Percentiles rank a stretch among this genome's conserved stretches.
phyloP scores from a whole-genome alignment of 2,113 vertebrate species.

The Romanogobio albipinnatus region DNA sequence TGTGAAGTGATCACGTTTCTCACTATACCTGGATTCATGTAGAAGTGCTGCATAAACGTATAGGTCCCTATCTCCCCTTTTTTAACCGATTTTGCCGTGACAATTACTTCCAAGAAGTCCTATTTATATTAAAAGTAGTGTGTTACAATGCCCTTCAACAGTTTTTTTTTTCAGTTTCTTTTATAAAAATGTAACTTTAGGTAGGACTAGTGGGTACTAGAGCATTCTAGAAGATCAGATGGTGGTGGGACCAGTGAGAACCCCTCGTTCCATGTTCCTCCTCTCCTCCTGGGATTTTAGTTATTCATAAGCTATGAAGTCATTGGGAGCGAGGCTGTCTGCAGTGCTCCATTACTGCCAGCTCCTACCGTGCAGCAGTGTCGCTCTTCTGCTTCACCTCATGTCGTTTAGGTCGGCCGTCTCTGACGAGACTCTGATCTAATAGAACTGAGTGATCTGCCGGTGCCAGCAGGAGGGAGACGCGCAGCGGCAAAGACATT shows the following conservation, averaged over 20 bases:
- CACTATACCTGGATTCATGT: too few relatives aligned
- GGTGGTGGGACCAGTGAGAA: not conserved
- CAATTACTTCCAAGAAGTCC: not conserved
- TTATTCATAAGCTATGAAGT: conserved; percentile 51
- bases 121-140: not conserved
- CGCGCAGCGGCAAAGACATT: conserved; percentile 25
- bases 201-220: not conserved
- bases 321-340: conserved; percentile 23
- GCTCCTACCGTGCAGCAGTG: conserved; percentile 40
- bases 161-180: not conserved
- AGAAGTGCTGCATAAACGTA: too few relatives aligned
- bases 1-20: too few relatives aligned
- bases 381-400: conserved; percentile 36
- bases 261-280: not conserved
- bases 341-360: conserved; percentile 50
- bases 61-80: too few relatives aligned
- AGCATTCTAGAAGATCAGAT: conserved; percentile 2
- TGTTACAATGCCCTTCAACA: not conserved
- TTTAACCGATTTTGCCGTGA: too few relatives aligned
- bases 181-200: not conserved
- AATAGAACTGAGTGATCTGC: conserved; percentile 49
- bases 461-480: conserved; percentile 36
- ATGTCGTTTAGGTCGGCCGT: conserved; percentile 45
- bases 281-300: conserved; percentile 16
- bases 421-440: conserved; percentile 52